These are phyloP conservation scores for Selenia dentaria DNA, from an alignment of 2,888 invertebrate genomes.

Conservation along the genomic window DNA sequence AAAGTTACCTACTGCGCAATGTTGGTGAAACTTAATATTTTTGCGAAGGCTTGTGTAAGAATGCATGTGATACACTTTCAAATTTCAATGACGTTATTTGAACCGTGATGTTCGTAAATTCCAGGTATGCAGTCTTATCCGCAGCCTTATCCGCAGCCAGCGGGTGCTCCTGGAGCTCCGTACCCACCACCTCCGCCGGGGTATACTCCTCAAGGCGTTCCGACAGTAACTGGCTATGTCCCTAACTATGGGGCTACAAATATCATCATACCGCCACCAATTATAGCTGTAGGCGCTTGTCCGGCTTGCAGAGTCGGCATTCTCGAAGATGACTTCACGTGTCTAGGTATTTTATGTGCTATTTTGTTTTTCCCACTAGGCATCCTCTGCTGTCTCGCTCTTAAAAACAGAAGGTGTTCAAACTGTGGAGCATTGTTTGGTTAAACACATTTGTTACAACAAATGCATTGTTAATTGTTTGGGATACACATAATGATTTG, in stretches of 20 bases:
- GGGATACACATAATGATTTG: conserved; percentile 37
- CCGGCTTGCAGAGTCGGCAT: conserved; percentile 95
- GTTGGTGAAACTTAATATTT: conserved; percentile 25
- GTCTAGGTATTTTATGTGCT: conserved; percentile 92
- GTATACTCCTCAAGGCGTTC: conserved; percentile 76
- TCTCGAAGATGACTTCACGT: conserved; percentile 94
- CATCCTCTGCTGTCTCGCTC: conserved; percentile 92
- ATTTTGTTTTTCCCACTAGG: conserved; percentile 95
- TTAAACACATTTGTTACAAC: conserved; percentile 47
- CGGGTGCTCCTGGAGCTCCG: conserved; percentile 43
- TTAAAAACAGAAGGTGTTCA: conserved; percentile 93
- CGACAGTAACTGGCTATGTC: conserved; percentile 73
- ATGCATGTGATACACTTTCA: conserved; percentile 1
- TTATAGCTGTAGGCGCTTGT: conserved; percentile 94
- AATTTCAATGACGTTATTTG: conserved; percentile 1
- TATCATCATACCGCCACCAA: conserved; percentile 89
- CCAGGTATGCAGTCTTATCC: conserved; percentile 43
- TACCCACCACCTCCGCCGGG: conserved; percentile 83
- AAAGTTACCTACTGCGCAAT: conserved; percentile 39
- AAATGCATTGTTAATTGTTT: conserved; percentile 36
- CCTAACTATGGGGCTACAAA: conserved; percentile 86
- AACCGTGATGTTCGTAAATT: conserved; percentile 24
- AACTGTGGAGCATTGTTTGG: conserved; percentile 95
- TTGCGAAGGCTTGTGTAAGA: conserved; percentile 8
- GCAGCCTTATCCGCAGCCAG: conserved; percentile 38